Evolutionary conservation across 2,797 vertebrate species (phyloP).

Genomic region (Notamacropus eugenii): DNA sequence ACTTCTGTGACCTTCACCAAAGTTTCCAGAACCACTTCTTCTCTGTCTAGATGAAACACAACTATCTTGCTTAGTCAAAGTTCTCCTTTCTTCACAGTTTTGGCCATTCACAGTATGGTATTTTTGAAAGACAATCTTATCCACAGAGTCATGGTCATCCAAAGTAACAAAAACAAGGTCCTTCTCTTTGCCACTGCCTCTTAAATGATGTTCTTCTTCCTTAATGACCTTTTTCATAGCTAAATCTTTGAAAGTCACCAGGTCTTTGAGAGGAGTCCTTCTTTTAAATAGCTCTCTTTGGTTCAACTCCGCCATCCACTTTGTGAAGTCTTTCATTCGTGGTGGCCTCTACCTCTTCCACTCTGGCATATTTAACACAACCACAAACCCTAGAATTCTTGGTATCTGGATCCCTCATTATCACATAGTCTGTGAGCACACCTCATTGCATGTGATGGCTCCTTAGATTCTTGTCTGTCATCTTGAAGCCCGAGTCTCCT

Average conservation of each 20-base stretch:
- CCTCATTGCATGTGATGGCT: conserved; percentile 95
- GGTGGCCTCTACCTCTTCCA: conserved; percentile 91
- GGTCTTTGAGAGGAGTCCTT: conserved; percentile 94
- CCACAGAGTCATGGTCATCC: conserved; percentile 83
- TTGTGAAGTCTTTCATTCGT: conserved; percentile 94
- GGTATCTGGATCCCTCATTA: conserved; percentile 92
- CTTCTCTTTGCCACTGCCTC: conserved; percentile 89
- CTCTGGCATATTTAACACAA: conserved; percentile 92
- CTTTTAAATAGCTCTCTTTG: conserved; percentile 92
- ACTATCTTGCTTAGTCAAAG: conserved; percentile 91
- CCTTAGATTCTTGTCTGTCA: conserved; percentile 92
- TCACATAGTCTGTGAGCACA: conserved; percentile 92
- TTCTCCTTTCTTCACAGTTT: not conserved
- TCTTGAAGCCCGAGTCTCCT: conserved; percentile 94
- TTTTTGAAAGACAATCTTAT: conserved; percentile 95
- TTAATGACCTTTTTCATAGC: conserved; percentile 87
- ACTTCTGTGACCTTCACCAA: conserved; percentile 63
- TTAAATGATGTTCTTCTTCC: conserved; percentile 92
- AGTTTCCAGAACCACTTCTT: conserved; percentile 80
- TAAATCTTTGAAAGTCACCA: conserved; percentile 83
- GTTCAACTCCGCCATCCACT: conserved; percentile 93
- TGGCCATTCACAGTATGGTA: too few relatives aligned
- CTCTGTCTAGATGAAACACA: conserved; percentile 88
- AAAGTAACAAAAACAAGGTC: conserved; percentile 92
- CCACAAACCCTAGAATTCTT: conserved; percentile 93